Percentiles rank a stretch among this genome's conserved stretches.
These are phyloP conservation scores for Phenganax stokvisi DNA, from an alignment of 92 coral and sea anemone genomes.

Conservation along the genomic window DNA sequence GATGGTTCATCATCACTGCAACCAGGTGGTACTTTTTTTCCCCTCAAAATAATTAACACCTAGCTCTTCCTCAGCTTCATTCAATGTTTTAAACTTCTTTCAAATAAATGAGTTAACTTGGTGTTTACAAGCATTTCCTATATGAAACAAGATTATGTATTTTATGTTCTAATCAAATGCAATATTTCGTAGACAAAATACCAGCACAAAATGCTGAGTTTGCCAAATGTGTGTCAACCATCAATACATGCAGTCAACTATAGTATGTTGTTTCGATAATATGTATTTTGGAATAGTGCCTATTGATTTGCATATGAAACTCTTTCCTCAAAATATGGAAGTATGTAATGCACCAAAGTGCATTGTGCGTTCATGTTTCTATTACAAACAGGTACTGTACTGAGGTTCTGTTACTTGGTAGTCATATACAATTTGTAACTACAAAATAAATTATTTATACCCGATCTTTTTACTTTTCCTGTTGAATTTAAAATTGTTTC, in stretches of 20 bases:
- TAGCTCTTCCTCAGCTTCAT: constrained; percentile 19
- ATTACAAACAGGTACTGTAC: too few relatives aligned
- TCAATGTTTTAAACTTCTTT: constrained; percentile 14
- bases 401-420: too few relatives aligned
- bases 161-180: neutral
- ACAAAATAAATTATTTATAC: too few relatives aligned
- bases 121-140: constrained; percentile 11
- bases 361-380: too few relatives aligned
- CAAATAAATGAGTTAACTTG: neutral
- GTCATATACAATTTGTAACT: too few relatives aligned
- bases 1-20: constrained; percentile 16
- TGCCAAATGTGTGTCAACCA: neutral
- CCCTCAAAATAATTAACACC: constrained; percentile 10
- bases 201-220: neutral
- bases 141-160: neutral
- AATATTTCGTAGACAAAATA: neutral
- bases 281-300: too few relatives aligned
- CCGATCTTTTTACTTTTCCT: too few relatives aligned
- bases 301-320: too few relatives aligned
- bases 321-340: too few relatives aligned
- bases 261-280: too few relatives aligned
- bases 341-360: too few relatives aligned
- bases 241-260: neutral
- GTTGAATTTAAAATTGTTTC: neutral
- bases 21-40: neutral